These are phyloP conservation scores for Mesoclemmys tuberculata DNA, from an alignment of 2,113 vertebrate species.

Conservation along the genomic window DNA sequence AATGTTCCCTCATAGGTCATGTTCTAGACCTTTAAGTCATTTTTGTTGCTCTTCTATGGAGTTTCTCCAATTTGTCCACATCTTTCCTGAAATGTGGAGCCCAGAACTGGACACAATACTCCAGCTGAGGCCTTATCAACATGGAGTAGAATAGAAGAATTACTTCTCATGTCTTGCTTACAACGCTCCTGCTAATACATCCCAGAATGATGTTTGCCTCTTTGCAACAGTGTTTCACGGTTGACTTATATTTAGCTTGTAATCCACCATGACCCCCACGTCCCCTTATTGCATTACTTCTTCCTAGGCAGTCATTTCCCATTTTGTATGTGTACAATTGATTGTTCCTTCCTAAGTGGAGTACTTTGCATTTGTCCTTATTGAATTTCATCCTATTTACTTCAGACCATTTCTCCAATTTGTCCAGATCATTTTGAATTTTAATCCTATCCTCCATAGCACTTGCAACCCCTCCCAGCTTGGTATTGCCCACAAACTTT, in stretches of 20 bases:
- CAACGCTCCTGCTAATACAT: background rate
- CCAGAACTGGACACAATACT: background rate
- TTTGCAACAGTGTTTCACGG: background rate
- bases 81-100: background rate
- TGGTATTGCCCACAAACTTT: background rate
- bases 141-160: background rate
- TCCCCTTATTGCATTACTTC: background rate
- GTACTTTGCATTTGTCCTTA: background rate
- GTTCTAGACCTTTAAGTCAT: background rate
- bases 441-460: background rate
- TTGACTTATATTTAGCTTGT: background rate
- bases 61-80: background rate
- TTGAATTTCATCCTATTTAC: background rate
- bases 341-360: background rate
- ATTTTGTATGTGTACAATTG: background rate
- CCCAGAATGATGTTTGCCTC: background rate
- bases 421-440: background rate
- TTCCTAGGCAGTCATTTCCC: background rate
- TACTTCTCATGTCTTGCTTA: background rate
- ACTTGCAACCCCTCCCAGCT: background rate
- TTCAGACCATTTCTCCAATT: background rate
- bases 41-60: background rate
- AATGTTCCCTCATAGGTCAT: background rate
- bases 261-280: background rate
- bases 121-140: background rate